Conservation (phyloP, 2,888 invertebrate genomes). For the Callinectes sapidus region DNA sequence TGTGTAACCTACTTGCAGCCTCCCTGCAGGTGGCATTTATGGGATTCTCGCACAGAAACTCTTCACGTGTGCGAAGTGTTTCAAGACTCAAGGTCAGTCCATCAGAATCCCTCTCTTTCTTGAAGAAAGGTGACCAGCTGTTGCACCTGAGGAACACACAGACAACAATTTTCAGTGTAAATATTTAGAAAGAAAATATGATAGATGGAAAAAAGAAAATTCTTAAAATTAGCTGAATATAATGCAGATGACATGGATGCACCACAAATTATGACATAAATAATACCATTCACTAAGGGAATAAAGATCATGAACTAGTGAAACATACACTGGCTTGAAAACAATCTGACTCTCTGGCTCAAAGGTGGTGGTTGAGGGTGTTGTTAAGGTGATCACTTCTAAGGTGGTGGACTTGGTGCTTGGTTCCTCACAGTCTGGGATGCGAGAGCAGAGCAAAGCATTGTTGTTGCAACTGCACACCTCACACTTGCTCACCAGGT, state of each 20-base stretch:
- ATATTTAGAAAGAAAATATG: neutral
- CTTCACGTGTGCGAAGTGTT: conserved; percentile 4
- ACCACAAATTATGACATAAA: neutral
- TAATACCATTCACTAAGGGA: neutral
- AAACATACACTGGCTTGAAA: neutral
- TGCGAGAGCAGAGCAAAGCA: conserved; percentile 82
- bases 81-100: conserved; percentile 46
- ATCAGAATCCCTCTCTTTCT: conserved; percentile 46
- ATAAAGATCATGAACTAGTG: neutral
- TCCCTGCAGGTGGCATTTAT: conserved; percentile 61
- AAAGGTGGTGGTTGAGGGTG: neutral
- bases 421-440: conserved; percentile 36
- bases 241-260: neutral
- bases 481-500: conserved; percentile 81
- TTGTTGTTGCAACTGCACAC: conserved; percentile 89
- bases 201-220: neutral
- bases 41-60: conserved; percentile 55
- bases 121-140: conserved; percentile 58
- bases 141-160: conserved; percentile 44
- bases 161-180: neutral
- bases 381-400: conserved; percentile 32
- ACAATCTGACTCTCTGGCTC: neutral
- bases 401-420: conserved; percentile 27
- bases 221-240: neutral
- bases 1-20: conserved; percentile 38